Conservation (phyloP, 1,140 invertebrate species). For the Heliconius himera region DNA sequence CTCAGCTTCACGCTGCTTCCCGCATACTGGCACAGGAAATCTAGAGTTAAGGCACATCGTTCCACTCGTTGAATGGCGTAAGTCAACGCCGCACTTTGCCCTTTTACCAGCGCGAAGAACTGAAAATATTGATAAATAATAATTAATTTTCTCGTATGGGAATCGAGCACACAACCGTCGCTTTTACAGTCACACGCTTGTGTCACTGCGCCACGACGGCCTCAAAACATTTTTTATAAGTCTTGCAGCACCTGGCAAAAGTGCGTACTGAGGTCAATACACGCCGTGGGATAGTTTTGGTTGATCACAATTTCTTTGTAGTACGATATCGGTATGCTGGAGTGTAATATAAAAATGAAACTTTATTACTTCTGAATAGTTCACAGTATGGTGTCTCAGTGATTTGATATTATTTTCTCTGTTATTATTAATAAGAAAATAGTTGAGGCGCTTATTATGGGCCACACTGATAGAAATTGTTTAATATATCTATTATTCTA, state of each 20-base stretch:
- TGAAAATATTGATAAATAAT: too few relatives aligned
- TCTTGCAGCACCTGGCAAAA: conserved; percentile 44
- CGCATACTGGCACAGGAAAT: too few relatives aligned
- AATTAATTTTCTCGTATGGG: too few relatives aligned
- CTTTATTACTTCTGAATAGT: conserved; percentile 11
- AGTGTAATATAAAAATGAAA: conserved; percentile 7
- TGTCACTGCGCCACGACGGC: too few relatives aligned
- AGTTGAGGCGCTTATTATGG: background rate
- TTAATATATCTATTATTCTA: background rate
- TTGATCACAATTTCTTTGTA: conserved; percentile 4
- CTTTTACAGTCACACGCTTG: too few relatives aligned
- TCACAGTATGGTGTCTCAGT: background rate
- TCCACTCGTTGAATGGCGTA: too few relatives aligned
- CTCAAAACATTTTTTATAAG: conserved; percentile 11
- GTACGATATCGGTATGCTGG: conserved; percentile 13
- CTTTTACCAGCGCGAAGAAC: too few relatives aligned
- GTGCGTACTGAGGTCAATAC: conserved; percentile 41
- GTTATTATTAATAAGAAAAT: background rate
- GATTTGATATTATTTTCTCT: background rate
- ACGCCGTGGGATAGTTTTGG: conserved; percentile 38
- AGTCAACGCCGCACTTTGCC: too few relatives aligned
- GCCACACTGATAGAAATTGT: background rate
- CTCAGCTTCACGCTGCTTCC: too few relatives aligned
- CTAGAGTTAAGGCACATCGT: too few relatives aligned
- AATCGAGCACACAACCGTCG: too few relatives aligned